phyloP scores from a whole-genome alignment of 2,797 vertebrate genomes.

The Kryptopterus vitreolus region DNA sequence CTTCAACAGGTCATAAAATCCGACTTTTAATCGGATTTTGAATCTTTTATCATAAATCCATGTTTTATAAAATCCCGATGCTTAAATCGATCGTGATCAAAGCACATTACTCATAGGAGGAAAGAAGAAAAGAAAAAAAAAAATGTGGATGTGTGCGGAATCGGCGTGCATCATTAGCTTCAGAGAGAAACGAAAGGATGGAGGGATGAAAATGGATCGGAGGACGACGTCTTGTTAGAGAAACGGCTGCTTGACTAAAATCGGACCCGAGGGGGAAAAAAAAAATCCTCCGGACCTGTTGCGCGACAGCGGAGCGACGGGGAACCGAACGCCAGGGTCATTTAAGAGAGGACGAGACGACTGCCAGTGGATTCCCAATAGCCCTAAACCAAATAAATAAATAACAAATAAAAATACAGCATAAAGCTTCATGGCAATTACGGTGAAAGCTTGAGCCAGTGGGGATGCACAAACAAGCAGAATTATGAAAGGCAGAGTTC shows the following conservation, averaged over 20 bases:
- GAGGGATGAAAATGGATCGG: not conserved
- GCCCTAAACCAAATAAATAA: not conserved
- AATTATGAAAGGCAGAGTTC: not conserved
- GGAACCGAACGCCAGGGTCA: not conserved
- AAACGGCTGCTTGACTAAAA: not conserved
- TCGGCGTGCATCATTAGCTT: not conserved
- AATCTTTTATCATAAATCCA: not conserved
- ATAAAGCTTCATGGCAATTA: not conserved
- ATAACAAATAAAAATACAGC: not conserved
- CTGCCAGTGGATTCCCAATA: conserved; percentile 15
- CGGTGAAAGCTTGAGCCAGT: not conserved
- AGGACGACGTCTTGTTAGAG: conserved; percentile 9
- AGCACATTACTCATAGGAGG: not conserved
- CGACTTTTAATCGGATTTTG: not conserved
- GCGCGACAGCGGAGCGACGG: not conserved
- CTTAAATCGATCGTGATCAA: not conserved
- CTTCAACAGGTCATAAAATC: not conserved
- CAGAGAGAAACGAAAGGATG: not conserved
- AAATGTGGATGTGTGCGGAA: not conserved
- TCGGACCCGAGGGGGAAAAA: not conserved
- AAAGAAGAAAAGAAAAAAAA: no score
- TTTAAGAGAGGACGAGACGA: not conserved
- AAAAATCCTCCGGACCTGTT: conserved; percentile 6
- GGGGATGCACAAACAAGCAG: not conserved
- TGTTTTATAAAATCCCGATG: not conserved